A percentile compares a stretch with the other conserved stretches of the same genome.
Evolutionary conservation across 2,888 invertebrate genomes (phyloP).

Genomic region (Tribolium freemani): DNA sequence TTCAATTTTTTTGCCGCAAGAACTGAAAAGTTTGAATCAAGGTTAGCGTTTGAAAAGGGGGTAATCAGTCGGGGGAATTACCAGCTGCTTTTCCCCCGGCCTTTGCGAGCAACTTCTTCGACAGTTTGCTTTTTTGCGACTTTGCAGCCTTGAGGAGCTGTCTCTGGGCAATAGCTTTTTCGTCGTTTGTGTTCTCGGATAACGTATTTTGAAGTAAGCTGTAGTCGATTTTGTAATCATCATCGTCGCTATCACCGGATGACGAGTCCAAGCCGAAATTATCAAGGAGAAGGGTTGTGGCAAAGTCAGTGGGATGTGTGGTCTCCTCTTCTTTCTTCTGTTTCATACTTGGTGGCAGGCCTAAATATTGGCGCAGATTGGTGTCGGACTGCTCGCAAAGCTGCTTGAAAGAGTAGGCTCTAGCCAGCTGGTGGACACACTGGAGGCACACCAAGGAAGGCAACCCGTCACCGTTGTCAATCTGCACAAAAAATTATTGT

Average conservation of each 20-base stretch:
- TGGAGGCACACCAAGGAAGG: conserved; percentile 68
- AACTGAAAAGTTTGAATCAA: conserved; percentile 27
- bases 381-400: conserved; percentile 68
- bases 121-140: conserved; percentile 61
- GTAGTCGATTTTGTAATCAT: conserved; percentile 62
- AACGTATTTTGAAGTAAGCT: conserved; percentile 55
- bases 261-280: conserved; percentile 64
- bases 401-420: conserved; percentile 69
- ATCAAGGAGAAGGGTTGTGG: conserved; percentile 58
- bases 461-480: conserved; percentile 68
- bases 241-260: conserved; percentile 61
- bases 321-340: conserved; percentile 58
- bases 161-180: conserved; percentile 66
- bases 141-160: conserved; percentile 66
- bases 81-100: conserved; percentile 56
- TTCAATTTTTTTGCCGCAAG: conserved; percentile 61
- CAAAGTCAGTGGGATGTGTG: conserved; percentile 51
- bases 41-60: neutral
- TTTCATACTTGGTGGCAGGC: conserved; percentile 61
- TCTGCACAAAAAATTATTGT: conserved; percentile 8
- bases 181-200: conserved; percentile 58
- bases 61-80: conserved; percentile 38
- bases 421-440: conserved; percentile 68
- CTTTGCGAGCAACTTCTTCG: conserved; percentile 62
- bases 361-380: conserved; percentile 66